Conservation (phyloP, 1,140 invertebrate genomes). For the Marisa cornuarietis region DNA sequence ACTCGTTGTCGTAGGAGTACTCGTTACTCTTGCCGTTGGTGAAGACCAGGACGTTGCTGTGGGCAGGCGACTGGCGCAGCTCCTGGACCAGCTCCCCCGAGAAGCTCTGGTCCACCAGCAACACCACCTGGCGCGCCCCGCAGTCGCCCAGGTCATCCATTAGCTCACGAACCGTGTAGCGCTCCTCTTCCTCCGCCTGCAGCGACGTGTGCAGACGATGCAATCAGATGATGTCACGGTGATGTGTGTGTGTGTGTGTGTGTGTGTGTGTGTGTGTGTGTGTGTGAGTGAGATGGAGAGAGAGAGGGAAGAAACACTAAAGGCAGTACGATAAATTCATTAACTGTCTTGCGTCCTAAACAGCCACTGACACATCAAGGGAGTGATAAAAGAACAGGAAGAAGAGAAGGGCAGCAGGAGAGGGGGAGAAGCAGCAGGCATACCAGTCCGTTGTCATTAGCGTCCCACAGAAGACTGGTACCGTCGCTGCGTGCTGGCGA, state of each 20-base stretch:
- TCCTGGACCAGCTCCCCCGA: conserved; percentile 64
- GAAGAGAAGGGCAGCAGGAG: not conserved
- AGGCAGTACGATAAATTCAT: not conserved
- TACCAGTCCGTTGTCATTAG: conserved; percentile 69
- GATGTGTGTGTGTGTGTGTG: too few species aligned
- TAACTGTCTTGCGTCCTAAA: too few species aligned
- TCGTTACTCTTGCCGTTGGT: conserved; percentile 61
- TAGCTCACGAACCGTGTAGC: conserved; percentile 68
- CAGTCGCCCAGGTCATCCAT: conserved; percentile 67
- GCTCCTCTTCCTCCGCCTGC: conserved; percentile 66
- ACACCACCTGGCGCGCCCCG: conserved; percentile 66
- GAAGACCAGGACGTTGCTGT: conserved; percentile 66
- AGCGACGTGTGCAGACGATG: conserved; percentile 10
- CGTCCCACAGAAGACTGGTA: conserved; percentile 69
- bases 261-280: not conserved
- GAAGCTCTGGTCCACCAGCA: conserved; percentile 70
- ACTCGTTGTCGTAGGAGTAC: conserved; percentile 63
- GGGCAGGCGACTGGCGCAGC: conserved; percentile 52
- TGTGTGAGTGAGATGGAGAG: too few species aligned
- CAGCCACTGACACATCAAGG: not conserved
- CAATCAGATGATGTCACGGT: not conserved
- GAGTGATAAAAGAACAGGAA: not conserved
- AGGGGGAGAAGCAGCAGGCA: conserved; percentile 23
- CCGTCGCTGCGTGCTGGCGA: conserved; percentile 68
- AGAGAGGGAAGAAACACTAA: not conserved